These are phyloP conservation scores for Trilocha varians DNA, from an alignment of 2,888 invertebrate species.

Conservation along the genomic window DNA sequence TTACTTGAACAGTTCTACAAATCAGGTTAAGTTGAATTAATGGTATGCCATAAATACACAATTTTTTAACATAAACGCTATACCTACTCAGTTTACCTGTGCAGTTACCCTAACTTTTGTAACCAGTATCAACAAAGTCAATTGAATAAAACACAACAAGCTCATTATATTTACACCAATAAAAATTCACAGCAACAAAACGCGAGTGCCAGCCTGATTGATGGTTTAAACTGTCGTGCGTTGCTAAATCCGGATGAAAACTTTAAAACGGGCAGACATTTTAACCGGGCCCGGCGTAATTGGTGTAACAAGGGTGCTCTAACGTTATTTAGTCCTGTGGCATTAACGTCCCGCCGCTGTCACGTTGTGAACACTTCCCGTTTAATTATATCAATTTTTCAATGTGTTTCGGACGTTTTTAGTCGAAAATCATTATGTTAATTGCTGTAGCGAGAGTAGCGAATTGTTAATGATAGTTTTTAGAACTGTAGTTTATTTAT, in stretches of 20 bases:
- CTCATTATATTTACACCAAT: background rate
- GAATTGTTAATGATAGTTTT: too few species aligned
- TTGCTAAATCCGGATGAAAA: conserved; percentile 45
- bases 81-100: too few species aligned
- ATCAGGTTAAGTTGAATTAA: too few species aligned
- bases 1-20: too few species aligned
- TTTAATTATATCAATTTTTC: conserved; percentile 58
- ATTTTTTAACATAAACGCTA: too few species aligned
- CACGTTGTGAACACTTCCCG: conserved; percentile 45
- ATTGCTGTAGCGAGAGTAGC: too few species aligned
- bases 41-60: too few species aligned
- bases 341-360: conserved; percentile 55
- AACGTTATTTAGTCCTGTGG: conserved; percentile 61
- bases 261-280: conserved; percentile 44
- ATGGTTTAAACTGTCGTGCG: conserved; percentile 45
- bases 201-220: conserved; percentile 29
- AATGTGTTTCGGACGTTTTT: conserved; percentile 30
- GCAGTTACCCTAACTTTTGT: too few species aligned
- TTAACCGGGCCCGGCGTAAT: conserved; percentile 43
- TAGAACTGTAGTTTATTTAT: too few species aligned
- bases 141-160: too few species aligned
- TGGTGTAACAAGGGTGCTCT: conserved; percentile 67
- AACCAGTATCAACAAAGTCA: too few species aligned
- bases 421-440: too few species aligned
- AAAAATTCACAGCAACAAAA: background rate